Conservation (phyloP, 2,113 vertebrate genomes). For the Heptranchias perlo region DNA sequence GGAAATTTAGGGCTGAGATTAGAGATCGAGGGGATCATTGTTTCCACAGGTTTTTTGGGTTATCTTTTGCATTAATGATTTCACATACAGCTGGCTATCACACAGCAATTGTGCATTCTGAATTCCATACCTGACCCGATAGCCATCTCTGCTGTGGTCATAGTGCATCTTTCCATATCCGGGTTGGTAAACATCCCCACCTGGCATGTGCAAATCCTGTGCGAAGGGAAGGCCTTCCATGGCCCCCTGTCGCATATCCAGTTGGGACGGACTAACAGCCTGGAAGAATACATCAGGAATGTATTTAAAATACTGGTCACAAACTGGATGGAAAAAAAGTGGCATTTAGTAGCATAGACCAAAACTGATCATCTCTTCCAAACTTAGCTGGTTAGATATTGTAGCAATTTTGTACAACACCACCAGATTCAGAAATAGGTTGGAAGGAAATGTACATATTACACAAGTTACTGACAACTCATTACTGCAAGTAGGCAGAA, state of each 20-base stretch:
- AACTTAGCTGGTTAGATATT: background rate
- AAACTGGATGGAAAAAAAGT: background rate
- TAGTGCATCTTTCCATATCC: slow-evolving; percentile 73
- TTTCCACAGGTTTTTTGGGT: too few species aligned
- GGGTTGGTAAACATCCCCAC: slow-evolving; percentile 73
- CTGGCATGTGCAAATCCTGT: slow-evolving; percentile 77
- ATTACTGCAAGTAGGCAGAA: background rate
- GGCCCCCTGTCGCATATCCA: slow-evolving; percentile 76
- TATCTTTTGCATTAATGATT: background rate
- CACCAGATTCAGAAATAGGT: background rate
- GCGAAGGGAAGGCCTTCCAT: slow-evolving; percentile 77
- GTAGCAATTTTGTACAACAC: background rate
- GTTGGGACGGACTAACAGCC: slow-evolving; percentile 46
- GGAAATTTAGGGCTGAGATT: too few species aligned
- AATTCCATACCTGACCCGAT: slow-evolving; percentile 70
- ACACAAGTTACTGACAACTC: background rate
- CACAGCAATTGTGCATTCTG: background rate
- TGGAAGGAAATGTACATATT: background rate
- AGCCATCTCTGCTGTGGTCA: slow-evolving; percentile 74
- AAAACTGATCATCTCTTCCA: background rate
- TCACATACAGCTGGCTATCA: background rate
- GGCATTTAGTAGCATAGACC: background rate
- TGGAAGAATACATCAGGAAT: background rate
- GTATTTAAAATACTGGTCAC: background rate
- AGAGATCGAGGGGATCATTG: too few species aligned